These are phyloP conservation scores for Xerus inauris DNA, from an alignment of 2,113 vertebrate species.

Conservation along the genomic window DNA sequence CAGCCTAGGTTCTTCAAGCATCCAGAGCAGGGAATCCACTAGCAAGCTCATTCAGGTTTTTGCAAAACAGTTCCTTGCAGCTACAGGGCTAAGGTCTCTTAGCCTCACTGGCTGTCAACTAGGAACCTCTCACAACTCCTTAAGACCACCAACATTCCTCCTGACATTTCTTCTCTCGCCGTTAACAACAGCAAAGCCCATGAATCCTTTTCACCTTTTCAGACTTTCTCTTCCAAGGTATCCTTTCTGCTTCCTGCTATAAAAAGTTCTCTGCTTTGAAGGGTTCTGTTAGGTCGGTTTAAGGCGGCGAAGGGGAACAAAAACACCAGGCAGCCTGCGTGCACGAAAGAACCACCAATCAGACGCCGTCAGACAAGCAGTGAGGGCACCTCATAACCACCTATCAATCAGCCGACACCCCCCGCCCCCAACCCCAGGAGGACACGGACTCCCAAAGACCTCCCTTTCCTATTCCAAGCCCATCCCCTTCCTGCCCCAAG, in stretches of 20 bases:
- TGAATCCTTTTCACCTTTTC: background rate
- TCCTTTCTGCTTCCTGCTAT: background rate
- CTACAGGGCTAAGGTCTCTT: background rate
- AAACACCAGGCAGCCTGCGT: no score
- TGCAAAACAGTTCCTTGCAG: background rate
- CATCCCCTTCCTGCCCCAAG: no score
- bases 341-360: no score
- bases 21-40: background rate
- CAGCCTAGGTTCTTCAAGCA: background rate
- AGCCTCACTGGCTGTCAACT: background rate
- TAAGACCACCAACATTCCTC: background rate
- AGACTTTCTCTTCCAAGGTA: background rate
- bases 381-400: no score
- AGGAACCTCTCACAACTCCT: background rate
- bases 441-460: no score
- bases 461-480: no score
- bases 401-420: no score
- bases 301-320: no score
- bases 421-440: no score
- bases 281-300: no score
- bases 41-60: background rate
- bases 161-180: no score
- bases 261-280: background rate
- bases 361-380: no score
- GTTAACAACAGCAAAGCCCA: rapidly evolving